Percentiles rank a stretch among this genome's conserved stretches.
These are phyloP conservation scores for Agrypnia vestita DNA, from an alignment of 1,140 invertebrate genomes.

Conservation along the genomic window DNA sequence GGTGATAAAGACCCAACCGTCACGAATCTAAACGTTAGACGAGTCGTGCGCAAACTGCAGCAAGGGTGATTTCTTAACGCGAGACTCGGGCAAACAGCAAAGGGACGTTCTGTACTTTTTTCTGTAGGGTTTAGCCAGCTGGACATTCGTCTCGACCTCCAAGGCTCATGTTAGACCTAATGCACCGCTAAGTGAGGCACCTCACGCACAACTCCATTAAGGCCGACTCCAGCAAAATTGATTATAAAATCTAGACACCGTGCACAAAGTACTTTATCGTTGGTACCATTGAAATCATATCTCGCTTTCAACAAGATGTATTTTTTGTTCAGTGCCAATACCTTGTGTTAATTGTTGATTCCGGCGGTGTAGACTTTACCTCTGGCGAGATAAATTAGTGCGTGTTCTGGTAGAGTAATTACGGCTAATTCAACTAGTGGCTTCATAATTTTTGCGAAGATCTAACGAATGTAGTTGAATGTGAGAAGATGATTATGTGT, in stretches of 20 bases:
- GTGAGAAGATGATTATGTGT: neutral
- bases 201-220: neutral
- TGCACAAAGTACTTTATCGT: neutral
- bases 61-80: too few relatives aligned
- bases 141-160: neutral
- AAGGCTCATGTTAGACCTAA: slow-evolving; percentile 1
- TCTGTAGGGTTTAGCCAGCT: neutral
- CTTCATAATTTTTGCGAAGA: slow-evolving; percentile 12
- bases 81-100: neutral
- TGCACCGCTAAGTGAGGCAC: slow-evolving; percentile 8
- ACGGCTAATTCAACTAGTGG: slow-evolving; percentile 16
- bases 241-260: neutral
- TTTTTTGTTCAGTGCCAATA: too few relatives aligned
- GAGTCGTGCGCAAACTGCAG: neutral
- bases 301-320: too few relatives aligned
- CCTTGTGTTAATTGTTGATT: neutral
- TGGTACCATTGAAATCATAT: too few relatives aligned
- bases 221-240: neutral
- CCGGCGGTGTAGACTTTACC: neutral
- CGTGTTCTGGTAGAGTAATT: slow-evolving; percentile 10
- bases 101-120: neutral
- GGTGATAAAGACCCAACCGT: slow-evolving; percentile 8
- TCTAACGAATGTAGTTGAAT: neutral
- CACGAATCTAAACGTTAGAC: neutral
- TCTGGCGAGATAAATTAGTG: slow-evolving; percentile 12